phyloP scores from a whole-genome alignment of 2,113 vertebrate genomes.

The Nibea albiflora region DNA sequence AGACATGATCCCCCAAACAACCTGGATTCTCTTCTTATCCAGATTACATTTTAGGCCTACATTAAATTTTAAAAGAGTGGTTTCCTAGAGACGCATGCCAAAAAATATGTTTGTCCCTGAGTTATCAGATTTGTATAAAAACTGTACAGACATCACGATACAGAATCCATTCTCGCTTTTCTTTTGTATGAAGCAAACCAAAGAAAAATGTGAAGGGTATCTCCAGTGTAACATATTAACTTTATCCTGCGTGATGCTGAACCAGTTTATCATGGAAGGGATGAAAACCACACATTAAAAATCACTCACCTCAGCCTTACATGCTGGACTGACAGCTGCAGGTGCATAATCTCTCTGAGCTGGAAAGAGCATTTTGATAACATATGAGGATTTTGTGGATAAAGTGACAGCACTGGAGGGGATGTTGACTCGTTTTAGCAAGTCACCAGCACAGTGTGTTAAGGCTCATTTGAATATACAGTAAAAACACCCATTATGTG shows the following conservation, averaged over 20 bases:
- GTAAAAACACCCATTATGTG: slow-evolving; percentile 8
- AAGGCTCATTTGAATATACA: not conserved
- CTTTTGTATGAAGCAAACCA: not conserved
- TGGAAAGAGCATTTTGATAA: slow-evolving; percentile 7
- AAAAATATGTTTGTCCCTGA: not conserved
- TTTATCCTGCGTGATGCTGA: not conserved
- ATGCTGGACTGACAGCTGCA: not conserved
- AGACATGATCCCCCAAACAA: not conserved
- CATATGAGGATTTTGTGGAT: not conserved
- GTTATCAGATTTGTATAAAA: not conserved
- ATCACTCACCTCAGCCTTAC: not conserved
- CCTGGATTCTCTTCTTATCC: not conserved
- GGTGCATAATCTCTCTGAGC: slow-evolving; percentile 5
- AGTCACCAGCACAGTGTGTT: not conserved
- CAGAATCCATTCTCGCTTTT: not conserved
- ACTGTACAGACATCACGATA: not conserved
- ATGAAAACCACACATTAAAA: not conserved
- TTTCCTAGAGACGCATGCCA: not conserved
- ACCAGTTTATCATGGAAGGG: not conserved
- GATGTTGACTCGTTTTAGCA: not conserved
- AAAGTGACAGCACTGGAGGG: not conserved
- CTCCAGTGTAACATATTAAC: not conserved
- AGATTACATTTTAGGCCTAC: not conserved
- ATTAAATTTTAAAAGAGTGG: not conserved
- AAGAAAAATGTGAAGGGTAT: not conserved